Evolutionary conservation across 2,888 invertebrate species (phyloP).

Genomic region (Perizoma affinitatum): DNA sequence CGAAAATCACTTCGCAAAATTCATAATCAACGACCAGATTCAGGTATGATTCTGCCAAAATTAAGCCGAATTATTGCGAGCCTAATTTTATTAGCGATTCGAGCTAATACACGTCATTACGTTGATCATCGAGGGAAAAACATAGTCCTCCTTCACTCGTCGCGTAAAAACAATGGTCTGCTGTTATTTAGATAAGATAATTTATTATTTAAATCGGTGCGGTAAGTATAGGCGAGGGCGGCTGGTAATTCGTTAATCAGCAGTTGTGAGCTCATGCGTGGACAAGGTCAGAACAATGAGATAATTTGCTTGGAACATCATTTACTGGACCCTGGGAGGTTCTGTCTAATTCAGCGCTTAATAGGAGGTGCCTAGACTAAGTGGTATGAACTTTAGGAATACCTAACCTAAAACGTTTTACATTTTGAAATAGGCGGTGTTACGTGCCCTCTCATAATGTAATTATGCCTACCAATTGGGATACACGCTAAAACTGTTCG

Average conservation of each 20-base stretch:
- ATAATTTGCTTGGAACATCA: slow-evolving; percentile 57
- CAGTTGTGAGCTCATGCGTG: slow-evolving; percentile 68
- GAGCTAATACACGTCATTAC: slow-evolving; percentile 78
- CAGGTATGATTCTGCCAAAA: slow-evolving; percentile 73
- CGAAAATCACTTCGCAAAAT: slow-evolving; percentile 54
- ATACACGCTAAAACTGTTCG: too few species aligned
- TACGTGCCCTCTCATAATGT: too few species aligned
- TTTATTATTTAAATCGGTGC: slow-evolving; percentile 82
- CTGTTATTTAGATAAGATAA: slow-evolving; percentile 82
- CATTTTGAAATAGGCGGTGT: not conserved
- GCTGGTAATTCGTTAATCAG: slow-evolving; percentile 81
- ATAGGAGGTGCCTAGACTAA: slow-evolving; percentile 25
- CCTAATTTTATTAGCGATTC: slow-evolving; percentile 81
- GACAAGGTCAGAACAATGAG: slow-evolving; percentile 75
- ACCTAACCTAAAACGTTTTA: slow-evolving; percentile 6
- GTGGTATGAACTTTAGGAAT: slow-evolving; percentile 19
- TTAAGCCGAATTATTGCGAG: slow-evolving; percentile 74
- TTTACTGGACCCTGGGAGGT: slow-evolving; percentile 21
- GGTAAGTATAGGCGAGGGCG: slow-evolving; percentile 77
- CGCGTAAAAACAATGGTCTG: slow-evolving; percentile 62
- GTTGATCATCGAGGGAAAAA: slow-evolving; percentile 61
- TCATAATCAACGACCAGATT: slow-evolving; percentile 64
- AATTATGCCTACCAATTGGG: too few species aligned
- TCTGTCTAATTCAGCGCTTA: slow-evolving; percentile 17
- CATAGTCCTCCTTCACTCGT: slow-evolving; percentile 32